Evolutionary conservation across 2,797 vertebrate species (phyloP).

Genomic region (Brachymystax lenok): DNA sequence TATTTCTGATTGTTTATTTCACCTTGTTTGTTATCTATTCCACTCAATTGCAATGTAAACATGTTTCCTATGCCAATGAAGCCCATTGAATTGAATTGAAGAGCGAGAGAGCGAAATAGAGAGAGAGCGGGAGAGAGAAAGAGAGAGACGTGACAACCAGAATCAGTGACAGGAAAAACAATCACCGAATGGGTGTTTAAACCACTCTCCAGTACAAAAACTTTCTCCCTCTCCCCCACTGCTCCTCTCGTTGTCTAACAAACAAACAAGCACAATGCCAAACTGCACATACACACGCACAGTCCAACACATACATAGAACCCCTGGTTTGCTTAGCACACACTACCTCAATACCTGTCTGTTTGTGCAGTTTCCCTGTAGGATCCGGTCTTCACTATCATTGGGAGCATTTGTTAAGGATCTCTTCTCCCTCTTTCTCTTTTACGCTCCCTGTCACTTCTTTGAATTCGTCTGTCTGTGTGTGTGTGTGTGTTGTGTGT

Average conservation of each 20-base stretch:
- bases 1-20: too few relatives aligned
- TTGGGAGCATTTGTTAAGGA: too few relatives aligned
- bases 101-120: constrained; percentile 22
- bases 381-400: too few relatives aligned
- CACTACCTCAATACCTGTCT: too few relatives aligned
- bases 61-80: too few relatives aligned
- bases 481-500: background rate
- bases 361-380: too few relatives aligned
- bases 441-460: too few relatives aligned
- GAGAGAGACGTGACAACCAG: constrained; percentile 25
- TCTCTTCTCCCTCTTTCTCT: too few relatives aligned
- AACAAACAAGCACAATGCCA: constrained; percentile 11
- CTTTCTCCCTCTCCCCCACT: constrained; percentile 44
- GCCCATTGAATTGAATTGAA: background rate
- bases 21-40: too few relatives aligned
- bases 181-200: constrained; percentile 62
- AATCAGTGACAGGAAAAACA: constrained; percentile 41
- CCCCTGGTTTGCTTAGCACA: too few relatives aligned
- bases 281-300: too few relatives aligned
- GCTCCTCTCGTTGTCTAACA: constrained; percentile 12
- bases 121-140: constrained; percentile 26
- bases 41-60: too few relatives aligned
- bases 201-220: constrained; percentile 43
- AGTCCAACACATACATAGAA: background rate
- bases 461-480: background rate